Evolutionary conservation across 2,888 invertebrate genomes (phyloP), one percentile per base, ranked within the genome.

Genomic region (Scaptomyza reducta): DNA sequence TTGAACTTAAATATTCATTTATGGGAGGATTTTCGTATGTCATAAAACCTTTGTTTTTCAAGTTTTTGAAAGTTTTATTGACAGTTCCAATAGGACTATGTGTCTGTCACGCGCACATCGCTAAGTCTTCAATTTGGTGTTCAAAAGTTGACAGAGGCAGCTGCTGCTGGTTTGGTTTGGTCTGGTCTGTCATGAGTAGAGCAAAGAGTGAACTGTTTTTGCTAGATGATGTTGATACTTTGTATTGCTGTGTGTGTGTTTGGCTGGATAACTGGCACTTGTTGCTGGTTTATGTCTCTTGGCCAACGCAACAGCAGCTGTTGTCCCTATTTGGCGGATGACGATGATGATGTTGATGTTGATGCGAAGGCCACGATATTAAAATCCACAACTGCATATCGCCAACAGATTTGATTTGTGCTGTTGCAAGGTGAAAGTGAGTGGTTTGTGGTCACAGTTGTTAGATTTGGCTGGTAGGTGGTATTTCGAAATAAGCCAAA

Each of bases 351-450:
- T 35, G 35, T n/a, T 51, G 74, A 51, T 59, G 65, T 40, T 40
- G 40, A 40, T 59, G 67, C 63, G 63, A 74, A 85, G 83, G 79
- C 86, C 80, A 67, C 63, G 49, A 62, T 62, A 55, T 60, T 42
- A 59, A 45, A 46, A 50, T 42, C 18, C n/a, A 51, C 18, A 16
- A 31, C 7, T 10, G 55, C 65, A 81, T 73, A 77, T 66, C 54
- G 45, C 51, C 31, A 33, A 51, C 9, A 51, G 79, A 65, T 66
- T 70, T 65, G 49, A 70, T 56, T 86, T 70, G 55, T 49, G 33
- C 50, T 25, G 31, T 31, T 16, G 49, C 35, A 18, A 33, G 54
- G 80, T 80, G 88, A 80, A 80, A 80, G 80, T 82, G 35, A 88
- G 86, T 70, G 41, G 60, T 63, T 65, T 66, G 49, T 40, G 45